phyloP scores from a whole-genome alignment of 1,140 invertebrate genomes.

The honey bee (Apis mellifera) region DNA sequence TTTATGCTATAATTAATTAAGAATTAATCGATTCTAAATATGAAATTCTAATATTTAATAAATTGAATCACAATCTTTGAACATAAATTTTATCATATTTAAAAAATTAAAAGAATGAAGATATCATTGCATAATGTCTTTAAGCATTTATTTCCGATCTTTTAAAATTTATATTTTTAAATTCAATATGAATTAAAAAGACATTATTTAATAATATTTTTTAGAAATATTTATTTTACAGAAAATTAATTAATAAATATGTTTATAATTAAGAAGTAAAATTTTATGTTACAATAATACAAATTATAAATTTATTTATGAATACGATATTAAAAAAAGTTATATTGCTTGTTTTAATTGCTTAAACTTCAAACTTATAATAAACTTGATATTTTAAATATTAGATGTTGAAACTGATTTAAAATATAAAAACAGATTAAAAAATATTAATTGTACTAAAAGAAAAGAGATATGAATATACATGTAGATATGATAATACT shows the following conservation, averaged over 20 bases:
- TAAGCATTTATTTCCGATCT: conserved; percentile 63
- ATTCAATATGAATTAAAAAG: too few species aligned
- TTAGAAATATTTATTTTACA: too few species aligned
- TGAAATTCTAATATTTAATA: neutral
- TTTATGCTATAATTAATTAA: neutral
- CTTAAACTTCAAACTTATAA: too few species aligned
- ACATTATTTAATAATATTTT: too few species aligned
- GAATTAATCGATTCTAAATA: neutral
- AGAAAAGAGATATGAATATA: neutral
- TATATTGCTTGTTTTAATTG: too few species aligned
- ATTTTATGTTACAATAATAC: too few species aligned
- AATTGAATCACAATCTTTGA: neutral
- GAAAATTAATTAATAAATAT: neutral
- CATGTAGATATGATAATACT: neutral
- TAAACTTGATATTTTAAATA: too few species aligned
- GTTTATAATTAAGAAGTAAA: neutral
- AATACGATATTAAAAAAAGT: too few species aligned
- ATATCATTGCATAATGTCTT: conserved; percentile 57
- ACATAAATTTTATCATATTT: conserved; percentile 34
- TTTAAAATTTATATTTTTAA: neutral
- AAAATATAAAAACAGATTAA: too few species aligned
- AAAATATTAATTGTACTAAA: neutral
- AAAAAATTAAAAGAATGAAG: conserved; percentile 46
- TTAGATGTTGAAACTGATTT: neutral
- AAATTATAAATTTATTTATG: too few species aligned